phyloP scores from a whole-genome alignment of 2,113 vertebrate genomes.

The Lasiurus cinereus region DNA sequence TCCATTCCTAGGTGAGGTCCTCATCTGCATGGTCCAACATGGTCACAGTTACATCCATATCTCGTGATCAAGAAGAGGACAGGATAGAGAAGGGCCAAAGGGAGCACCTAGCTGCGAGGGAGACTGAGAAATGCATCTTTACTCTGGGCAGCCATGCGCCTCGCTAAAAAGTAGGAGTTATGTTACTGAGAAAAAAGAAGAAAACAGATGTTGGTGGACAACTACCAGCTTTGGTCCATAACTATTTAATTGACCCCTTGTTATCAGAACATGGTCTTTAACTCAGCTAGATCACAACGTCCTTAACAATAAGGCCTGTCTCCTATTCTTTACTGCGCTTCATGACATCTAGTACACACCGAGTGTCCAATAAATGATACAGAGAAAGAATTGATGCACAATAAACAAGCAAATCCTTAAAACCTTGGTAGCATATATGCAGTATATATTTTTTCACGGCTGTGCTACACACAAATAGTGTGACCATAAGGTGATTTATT shows the following conservation, averaged over 20 bases:
- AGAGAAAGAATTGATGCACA: neutral
- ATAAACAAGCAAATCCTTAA: conserved; percentile 14
- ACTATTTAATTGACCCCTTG: neutral
- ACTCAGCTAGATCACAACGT: neutral
- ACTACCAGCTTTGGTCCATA: neutral
- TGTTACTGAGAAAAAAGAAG: neutral
- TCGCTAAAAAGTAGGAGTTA: neutral
- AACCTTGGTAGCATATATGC: neutral
- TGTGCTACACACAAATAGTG: neutral
- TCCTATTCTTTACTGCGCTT: neutral
- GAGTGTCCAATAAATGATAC: neutral
- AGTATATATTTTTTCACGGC: neutral
- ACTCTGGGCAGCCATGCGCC: neutral
- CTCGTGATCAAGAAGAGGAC: neutral
- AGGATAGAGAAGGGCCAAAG: neutral
- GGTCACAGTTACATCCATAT: neutral
- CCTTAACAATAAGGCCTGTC: neutral
- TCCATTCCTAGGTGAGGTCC: neutral
- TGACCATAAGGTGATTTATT: neutral
- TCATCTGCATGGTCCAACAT: neutral
- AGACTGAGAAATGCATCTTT: neutral
- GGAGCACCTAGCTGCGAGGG: neutral
- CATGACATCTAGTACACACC: neutral
- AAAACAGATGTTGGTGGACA: neutral
- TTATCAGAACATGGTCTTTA: conserved; percentile 20